phyloP scores from a whole-genome alignment of 2,797 vertebrate genomes.

The Natrix natrix region DNA sequence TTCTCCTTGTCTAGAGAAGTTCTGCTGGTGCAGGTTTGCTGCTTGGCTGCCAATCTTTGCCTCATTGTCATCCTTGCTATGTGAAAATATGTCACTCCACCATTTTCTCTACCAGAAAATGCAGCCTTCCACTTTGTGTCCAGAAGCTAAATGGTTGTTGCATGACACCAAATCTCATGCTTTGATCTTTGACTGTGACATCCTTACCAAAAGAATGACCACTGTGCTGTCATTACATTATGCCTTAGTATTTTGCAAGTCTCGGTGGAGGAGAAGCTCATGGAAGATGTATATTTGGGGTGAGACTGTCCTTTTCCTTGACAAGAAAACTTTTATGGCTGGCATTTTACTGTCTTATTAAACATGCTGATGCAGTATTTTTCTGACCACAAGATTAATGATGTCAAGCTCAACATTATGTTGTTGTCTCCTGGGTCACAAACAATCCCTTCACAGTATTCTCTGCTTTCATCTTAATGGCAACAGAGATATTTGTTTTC shows the following conservation, averaged over 20 bases:
- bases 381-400: conserved; percentile 65
- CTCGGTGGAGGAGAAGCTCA: conserved; percentile 43
- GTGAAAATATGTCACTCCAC: neutral
- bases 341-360: conserved; percentile 55
- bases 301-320: conserved; percentile 32
- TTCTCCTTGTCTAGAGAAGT: neutral
- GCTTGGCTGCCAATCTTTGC: neutral
- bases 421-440: conserved; percentile 54
- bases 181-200: neutral
- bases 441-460: conserved; percentile 57
- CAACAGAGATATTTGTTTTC: conserved; percentile 56
- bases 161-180: neutral
- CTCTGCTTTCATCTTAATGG: conserved; percentile 57
- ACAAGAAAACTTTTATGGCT: conserved; percentile 58
- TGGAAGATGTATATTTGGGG: conserved; percentile 57
- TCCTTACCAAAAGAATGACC: neutral
- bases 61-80: neutral
- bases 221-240: neutral
- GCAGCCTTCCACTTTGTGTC: neutral
- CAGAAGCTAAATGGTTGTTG: neutral
- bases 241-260: neutral
- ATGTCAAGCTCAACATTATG: conserved; percentile 63
- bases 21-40: neutral
- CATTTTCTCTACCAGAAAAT: neutral
- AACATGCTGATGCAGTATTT: conserved; percentile 60